phyloP scores from a whole-genome alignment of 2,797 vertebrate genomes.

The Notamacropus eugenii region DNA sequence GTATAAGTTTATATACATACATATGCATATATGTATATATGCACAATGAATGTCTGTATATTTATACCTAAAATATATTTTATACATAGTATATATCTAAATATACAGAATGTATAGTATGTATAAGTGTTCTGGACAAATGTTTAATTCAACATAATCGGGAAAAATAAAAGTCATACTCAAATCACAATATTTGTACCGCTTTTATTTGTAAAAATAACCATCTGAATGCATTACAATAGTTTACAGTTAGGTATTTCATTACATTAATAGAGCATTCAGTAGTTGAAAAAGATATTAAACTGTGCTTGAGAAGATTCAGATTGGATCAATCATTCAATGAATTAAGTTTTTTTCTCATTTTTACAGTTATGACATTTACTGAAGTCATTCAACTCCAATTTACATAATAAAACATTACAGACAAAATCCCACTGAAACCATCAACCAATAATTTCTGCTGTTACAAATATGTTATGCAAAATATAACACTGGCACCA shows the following conservation, averaged over 20 bases:
- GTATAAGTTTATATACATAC: too few relatives aligned
- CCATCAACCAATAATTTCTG: constrained; percentile 83
- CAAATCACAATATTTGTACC: constrained; percentile 83
- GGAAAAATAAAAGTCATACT: constrained; percentile 57
- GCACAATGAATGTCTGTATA: background rate
- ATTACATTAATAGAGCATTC: constrained; percentile 85
- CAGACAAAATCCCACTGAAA: constrained; percentile 84
- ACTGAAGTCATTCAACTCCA: constrained; percentile 77
- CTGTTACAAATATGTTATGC: constrained; percentile 85
- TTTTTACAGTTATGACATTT: constrained; percentile 78
- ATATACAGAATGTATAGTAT: background rate
- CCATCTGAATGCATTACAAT: constrained; percentile 86
- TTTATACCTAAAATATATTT: background rate
- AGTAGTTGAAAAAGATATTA: constrained; percentile 86
- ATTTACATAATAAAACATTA: constrained; percentile 83
- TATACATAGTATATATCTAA: background rate
- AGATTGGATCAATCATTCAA: constrained; percentile 76
- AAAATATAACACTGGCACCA: constrained; percentile 89
- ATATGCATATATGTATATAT: background rate
- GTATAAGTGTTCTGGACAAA: background rate
- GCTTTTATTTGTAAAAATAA: constrained; percentile 90
- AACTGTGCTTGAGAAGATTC: constrained; percentile 86
- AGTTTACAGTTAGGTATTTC: constrained; percentile 83
- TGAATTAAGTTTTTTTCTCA: constrained; percentile 70
- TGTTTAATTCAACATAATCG: constrained; percentile 37